phyloP scores from a whole-genome alignment of 1,140 invertebrate genomes.

The Neodiprion fabricii region DNA sequence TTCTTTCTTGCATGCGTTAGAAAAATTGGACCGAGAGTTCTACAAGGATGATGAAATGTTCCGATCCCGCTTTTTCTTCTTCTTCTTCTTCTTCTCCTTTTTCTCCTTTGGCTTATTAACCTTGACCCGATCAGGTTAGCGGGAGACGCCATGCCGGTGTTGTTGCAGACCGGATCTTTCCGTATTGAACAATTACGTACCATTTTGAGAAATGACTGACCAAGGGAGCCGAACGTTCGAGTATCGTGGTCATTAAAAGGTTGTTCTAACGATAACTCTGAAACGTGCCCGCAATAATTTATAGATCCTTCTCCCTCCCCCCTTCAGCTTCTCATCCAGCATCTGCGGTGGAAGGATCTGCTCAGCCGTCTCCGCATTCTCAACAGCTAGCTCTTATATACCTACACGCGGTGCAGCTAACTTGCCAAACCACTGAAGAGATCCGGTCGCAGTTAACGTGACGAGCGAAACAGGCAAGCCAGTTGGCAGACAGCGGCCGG shows the following conservation, averaged over 20 bases:
- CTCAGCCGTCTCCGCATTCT: too few species aligned
- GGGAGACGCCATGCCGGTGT: too few species aligned
- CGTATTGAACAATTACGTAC: neutral
- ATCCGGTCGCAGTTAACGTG: slow-evolving; percentile 1
- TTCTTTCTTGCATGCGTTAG: too few species aligned
- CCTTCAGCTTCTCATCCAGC: neutral
- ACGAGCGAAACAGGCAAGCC: neutral
- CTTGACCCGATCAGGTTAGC: too few species aligned
- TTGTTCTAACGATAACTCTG: neutral
- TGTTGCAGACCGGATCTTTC: neutral
- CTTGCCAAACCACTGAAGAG: neutral
- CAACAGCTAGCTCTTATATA: too few species aligned
- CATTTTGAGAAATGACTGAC: neutral
- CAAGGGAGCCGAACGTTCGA: neutral
- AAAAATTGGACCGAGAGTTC: too few species aligned
- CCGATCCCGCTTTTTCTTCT: too few species aligned
- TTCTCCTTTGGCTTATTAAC: too few species aligned
- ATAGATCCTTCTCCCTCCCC: neutral
- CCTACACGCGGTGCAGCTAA: neutral
- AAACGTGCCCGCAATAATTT: neutral
- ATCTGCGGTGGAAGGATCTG: neutral
- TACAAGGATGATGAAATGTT: too few species aligned
- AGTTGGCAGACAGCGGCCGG: neutral
- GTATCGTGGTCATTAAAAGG: neutral
- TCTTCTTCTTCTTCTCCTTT: too few species aligned